Evolutionary conservation across 1,140 invertebrate genomes (phyloP).

Genomic region (Globodera ellingtonae): DNA sequence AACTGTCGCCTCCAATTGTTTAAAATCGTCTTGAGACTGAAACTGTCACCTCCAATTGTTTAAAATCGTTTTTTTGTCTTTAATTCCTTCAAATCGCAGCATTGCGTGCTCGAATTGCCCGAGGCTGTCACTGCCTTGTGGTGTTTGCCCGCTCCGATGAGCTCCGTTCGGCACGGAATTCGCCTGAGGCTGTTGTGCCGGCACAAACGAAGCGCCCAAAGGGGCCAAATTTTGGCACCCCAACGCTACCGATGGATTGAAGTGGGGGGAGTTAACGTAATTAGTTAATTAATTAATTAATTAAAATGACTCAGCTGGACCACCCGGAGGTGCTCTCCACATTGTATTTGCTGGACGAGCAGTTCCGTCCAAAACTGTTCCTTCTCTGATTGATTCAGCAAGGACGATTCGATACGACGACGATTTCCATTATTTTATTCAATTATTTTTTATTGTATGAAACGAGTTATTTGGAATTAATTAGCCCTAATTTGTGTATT

Average conservation of each 20-base stretch:
- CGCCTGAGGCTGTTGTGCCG: constrained; percentile 56
- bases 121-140: constrained; percentile 45
- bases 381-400: constrained; percentile 29
- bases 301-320: constrained; percentile 15
- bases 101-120: constrained; percentile 56
- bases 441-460: too few species aligned
- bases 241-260: constrained; percentile 31
- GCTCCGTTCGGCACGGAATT: constrained; percentile 57
- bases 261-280: background rate
- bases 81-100: background rate
- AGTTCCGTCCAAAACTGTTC: constrained; percentile 43
- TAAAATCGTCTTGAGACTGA: too few species aligned
- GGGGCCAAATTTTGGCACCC: constrained; percentile 33
- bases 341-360: constrained; percentile 34
- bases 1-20: too few species aligned
- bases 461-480: too few species aligned
- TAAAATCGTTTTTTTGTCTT: background rate
- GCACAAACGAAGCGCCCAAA: constrained; percentile 53
- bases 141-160: constrained; percentile 59
- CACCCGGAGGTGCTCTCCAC: constrained; percentile 35
- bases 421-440: too few species aligned
- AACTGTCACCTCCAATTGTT: too few species aligned
- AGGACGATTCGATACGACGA: background rate
- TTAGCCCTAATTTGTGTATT: too few species aligned
- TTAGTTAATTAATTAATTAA: background rate